Evolutionary conservation across 2,113 vertebrate genomes (phyloP), one percentile per base, ranked within the genome.

Genomic region (Cyprinodon tularosa): DNA sequence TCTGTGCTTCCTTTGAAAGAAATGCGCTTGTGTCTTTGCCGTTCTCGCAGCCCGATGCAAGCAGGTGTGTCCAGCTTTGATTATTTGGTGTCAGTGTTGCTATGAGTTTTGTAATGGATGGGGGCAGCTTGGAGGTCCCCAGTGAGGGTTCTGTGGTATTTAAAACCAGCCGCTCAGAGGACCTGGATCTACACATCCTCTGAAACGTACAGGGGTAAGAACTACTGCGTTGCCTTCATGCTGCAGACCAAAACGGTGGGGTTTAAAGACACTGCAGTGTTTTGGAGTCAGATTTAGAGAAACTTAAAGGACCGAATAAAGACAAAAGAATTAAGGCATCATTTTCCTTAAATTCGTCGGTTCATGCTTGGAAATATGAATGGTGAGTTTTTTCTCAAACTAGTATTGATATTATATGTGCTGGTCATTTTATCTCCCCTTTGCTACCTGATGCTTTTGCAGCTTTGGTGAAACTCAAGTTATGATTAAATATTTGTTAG

Each of bases 31-130:
- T 80, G 76, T 67, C 12, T 73, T 73, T 10, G 40, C 66, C 53
- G 8, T 68, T 77, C 37, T 72, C 42, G 3, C 62, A 68, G 61
- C 13, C 0, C 39, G 64, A 66, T 60, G 67, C 53, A 39, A 62
- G 40, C 63, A 60, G 67, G 72, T 12, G 73, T 38, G 50, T 76
- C 77, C 68, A 78, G 83, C 73, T 80, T 77, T 81, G 84, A 90
- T 86, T 80, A 85, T 64, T 86, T 77, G 77, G 64, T 89, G 91
- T 91, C 91, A 90, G 7, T 69, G 80, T 78, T 73, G 74, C 68
- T 62, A n/a, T 78, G 75, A 68, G 70, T 78, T 88, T 78, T 88
- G 80, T 92, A 91, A 91, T 93, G 90, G 91, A 94, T 90, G 92
- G 90, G 93, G 77, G 72, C 53, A 39, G 70, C 73, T 50, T 72